Base-by-base conservation (phyloP, 2,888 invertebrate species). In the Drosophila borborema region DNA sequence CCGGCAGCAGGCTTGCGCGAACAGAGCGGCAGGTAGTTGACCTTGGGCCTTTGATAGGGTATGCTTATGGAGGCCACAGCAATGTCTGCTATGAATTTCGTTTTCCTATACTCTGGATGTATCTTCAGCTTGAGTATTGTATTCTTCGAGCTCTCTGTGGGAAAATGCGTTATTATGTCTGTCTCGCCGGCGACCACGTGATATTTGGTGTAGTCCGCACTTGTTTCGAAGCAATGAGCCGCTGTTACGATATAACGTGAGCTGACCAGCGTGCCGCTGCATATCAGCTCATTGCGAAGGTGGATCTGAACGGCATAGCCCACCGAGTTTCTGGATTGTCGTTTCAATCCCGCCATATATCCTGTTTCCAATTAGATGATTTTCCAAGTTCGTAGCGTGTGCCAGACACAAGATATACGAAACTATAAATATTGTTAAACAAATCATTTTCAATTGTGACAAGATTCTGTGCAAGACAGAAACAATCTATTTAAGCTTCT, bases 151-250 rank as follows among this genome's bases (percentile, higher is more conserved):
- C 14, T 1, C 7, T 20, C n/a, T 0, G 28, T 9, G 18, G 18
- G 14, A 23, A 58, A 54, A 10, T 49, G 20, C 3, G 16, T 2
- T 1, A 0, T 2, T 3, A 2, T 10, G 0, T 34, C 2, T 0
- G 71, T 56, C 14, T 62, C n/a, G 12, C 70, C 77, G 10, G 62
- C 64, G 8, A 73, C 34, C 7, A 73, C 73, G 9, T 69, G 46
- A 36, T 63, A 61, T 1, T 67, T 41, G 1, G 14, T 12, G 8
- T 20, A 18, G 1, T 18, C 18, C 3, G 20, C 8, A 8, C 0
- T 14, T 4, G 23, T 2, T 14, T 67, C 40, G 7, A 82, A 67
- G 18, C 82, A 82, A 14, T 85, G 85, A 0, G 85, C 85, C 10
- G 85, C 10, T 0, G 69, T 71, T 0, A 84, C n/a, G 10, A 84